Base-by-base conservation (phyloP, 2,797 vertebrate genomes). In the Myotis daubentonii region DNA sequence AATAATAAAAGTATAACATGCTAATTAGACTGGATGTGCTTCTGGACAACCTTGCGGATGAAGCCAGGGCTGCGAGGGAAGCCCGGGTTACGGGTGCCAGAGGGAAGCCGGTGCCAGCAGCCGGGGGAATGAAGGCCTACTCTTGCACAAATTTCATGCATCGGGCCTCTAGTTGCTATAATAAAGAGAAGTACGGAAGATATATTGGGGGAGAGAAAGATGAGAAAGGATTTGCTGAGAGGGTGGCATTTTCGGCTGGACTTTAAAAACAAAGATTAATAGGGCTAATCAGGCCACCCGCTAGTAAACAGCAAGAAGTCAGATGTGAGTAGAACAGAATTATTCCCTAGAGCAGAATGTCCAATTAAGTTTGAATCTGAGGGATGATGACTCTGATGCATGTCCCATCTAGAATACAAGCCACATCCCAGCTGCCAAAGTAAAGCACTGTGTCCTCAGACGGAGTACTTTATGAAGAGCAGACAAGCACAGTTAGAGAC, bases 351-450 rank as follows among this genome's bases (percentile, higher is more conserved):
- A 65, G 49, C 6, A 87, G 22, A 95, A 62, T 33, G 66, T 33
- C 51, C 74, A 81, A 9, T 74, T 87, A 36, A 74, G 22, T 93
- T 76, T 85, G 41, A 89, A 78, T 84, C 22, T 71, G 62, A 95
- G 47, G 23, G 19, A 71, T 36, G 33, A 74, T 28, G 70, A 30
- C n/a, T 89, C 25, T 71, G 38, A 82, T 65, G 60, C 33, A 71
- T 33, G 41, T 79, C 60, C 60, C 75, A 15, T 79, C 75, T 88
- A 83, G 91, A 82, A 82, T 17, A 33, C 25, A 33, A 51, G 53
- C 49, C 30, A 55, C 17, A 68, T 44, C 70, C 49, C 51, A 82
- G 47, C 13, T 82, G 65, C 49, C 65, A 49, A 44, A 76, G 55
- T 25, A 23, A 65, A 89, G 53, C 19, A 6, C 36, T 4, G 8